Percentiles rank a stretch among this genome's conserved stretches.
phyloP scores from a whole-genome alignment of 2,113 vertebrate species.

The Indri indri region DNA sequence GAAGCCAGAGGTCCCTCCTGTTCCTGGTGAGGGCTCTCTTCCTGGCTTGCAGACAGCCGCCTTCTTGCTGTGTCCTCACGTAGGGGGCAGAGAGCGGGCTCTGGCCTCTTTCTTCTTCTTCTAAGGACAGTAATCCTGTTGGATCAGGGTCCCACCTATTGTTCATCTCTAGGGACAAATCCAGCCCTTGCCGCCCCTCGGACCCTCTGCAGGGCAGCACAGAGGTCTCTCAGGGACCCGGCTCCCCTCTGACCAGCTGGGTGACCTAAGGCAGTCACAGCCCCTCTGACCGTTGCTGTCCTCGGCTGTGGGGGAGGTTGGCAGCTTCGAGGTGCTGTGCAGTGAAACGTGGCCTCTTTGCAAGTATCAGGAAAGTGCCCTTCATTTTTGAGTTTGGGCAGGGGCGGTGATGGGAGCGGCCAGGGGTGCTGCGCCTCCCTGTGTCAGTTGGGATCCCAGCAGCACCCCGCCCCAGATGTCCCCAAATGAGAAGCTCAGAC shows the following conservation, averaged over 20 bases:
- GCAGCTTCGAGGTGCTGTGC: fast-evolving
- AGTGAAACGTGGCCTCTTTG: neutral
- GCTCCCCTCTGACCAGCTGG: no score
- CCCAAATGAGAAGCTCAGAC: neutral
- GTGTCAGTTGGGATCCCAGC: neutral
- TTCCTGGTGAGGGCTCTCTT: neutral
- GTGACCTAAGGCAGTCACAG: neutral
- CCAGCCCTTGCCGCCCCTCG: neutral
- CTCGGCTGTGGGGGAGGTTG: neutral
- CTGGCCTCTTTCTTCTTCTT: neutral
- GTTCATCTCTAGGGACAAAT: no score
- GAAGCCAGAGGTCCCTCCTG: no score
- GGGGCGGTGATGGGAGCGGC: no score
- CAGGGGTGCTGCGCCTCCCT: neutral
- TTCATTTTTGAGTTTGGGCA: neutral
- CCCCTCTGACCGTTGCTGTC: neutral
- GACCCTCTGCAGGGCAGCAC: no score
- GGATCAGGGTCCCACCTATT: neutral
- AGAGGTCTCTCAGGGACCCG: neutral
- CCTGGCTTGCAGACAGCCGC: neutral
- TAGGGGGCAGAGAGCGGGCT: neutral
- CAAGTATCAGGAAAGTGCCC: neutral
- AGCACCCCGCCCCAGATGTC: neutral
- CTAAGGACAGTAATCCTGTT: neutral
- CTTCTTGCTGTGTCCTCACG: neutral